phyloP scores from a whole-genome alignment of 2,113 vertebrate genomes.

The Syngnathus scovelli region DNA sequence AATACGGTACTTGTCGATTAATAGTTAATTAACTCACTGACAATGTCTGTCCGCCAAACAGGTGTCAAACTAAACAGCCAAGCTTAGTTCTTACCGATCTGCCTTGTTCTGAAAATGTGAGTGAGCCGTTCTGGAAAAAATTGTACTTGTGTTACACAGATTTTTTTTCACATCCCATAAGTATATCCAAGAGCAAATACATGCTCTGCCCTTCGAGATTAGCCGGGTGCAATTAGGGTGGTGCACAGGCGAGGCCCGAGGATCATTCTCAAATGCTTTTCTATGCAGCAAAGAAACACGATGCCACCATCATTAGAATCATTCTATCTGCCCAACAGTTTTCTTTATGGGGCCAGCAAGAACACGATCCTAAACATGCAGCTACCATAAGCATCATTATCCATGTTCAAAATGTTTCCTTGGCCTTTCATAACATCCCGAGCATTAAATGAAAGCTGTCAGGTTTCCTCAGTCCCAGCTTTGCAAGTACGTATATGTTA shows the following conservation, averaged over 20 bases:
- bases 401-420: conserved; percentile 40
- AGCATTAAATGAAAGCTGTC: conserved; percentile 53
- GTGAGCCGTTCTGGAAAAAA: too few relatives aligned
- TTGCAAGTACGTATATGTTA: conserved; percentile 45
- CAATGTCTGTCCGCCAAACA: background rate
- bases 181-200: background rate
- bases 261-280: conserved; percentile 7
- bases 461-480: conserved; percentile 50
- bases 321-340: conserved; percentile 33
- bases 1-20: too few relatives aligned
- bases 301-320: conserved; percentile 56
- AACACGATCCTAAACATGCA: background rate
- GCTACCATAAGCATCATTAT: conserved; percentile 54
- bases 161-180: background rate
- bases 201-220: conserved; percentile 18
- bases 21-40: background rate
- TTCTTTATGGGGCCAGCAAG: background rate
- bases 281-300: conserved; percentile 44
- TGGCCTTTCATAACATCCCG: conserved; percentile 59
- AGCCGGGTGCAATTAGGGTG: conserved; percentile 30
- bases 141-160: too few relatives aligned
- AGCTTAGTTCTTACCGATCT: background rate
- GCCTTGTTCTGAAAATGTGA: too few relatives aligned
- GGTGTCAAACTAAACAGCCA: too few relatives aligned
- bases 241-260: conserved; percentile 30